These are phyloP conservation scores for Himalopsyche phryganea DNA, from an alignment of 1,140 invertebrate genomes.

Conservation along the genomic window DNA sequence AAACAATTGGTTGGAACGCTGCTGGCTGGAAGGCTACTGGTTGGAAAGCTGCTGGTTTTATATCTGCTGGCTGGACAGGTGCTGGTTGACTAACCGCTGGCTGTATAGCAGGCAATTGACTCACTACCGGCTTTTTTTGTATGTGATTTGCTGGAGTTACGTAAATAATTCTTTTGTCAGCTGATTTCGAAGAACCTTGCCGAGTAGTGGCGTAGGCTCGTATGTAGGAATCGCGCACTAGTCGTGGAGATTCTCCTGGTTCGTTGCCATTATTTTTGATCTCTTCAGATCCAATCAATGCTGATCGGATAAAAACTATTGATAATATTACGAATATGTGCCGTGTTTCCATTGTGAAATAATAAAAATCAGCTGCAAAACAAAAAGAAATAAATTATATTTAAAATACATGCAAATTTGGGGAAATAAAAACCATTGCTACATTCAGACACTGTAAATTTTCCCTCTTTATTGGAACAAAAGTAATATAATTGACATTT, in stretches of 20 bases:
- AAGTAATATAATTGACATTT: no score
- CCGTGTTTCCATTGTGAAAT: no score
- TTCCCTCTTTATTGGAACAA: no score
- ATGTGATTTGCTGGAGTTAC: slow-evolving; percentile 23
- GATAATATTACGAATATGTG: no score
- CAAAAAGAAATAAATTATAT: no score
- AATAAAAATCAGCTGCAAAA: no score
- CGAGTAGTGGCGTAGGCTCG: slow-evolving; percentile 18
- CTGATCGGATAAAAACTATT: no score
- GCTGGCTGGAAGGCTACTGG: neutral
- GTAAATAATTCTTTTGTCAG: slow-evolving; percentile 22
- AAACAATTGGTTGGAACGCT: neutral
- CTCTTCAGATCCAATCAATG: neutral
- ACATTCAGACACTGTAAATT: no score
- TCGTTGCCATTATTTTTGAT: slow-evolving; percentile 8
- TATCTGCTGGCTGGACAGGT: neutral
- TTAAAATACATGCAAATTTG: no score
- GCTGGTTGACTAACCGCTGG: neutral
- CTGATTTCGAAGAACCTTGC: slow-evolving; percentile 10
- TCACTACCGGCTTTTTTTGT: neutral
- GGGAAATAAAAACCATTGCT: no score
- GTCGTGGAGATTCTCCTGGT: slow-evolving; percentile 4
- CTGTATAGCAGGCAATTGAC: no score
- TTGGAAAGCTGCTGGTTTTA: neutral
- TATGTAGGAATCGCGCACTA: slow-evolving; percentile 24